Conservation (phyloP, 2,888 invertebrate genomes). For the Drosophila siamana region DNA sequence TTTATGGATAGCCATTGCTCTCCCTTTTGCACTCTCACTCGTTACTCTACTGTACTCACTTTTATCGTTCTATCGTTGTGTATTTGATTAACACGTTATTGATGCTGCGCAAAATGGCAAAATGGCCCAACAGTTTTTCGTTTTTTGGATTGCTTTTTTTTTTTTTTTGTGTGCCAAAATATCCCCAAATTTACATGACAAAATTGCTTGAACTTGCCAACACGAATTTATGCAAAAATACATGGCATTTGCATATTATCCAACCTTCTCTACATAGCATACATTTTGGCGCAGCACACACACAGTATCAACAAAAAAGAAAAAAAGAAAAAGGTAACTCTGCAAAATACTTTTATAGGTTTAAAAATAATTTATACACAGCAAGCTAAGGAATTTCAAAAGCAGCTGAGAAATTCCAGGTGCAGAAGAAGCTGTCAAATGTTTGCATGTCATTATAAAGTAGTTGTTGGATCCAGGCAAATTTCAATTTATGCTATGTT, state of each 20-base stretch:
- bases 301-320: slow-evolving; percentile 7
- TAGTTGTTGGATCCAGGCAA: too few relatives aligned
- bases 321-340: slow-evolving; percentile 4
- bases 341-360: background rate
- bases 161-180: slow-evolving; percentile 11
- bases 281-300: slow-evolving; percentile 30
- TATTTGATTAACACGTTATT: slow-evolving; percentile 63
- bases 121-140: slow-evolving; percentile 28
- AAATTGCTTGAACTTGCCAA: slow-evolving; percentile 54
- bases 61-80: slow-evolving; percentile 8
- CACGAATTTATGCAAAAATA: slow-evolving; percentile 48
- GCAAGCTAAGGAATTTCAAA: background rate
- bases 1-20: slow-evolving; percentile 24
- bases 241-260: slow-evolving; percentile 47
- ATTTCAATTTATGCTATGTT: too few relatives aligned
- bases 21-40: background rate
- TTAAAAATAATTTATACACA: slow-evolving; percentile 4
- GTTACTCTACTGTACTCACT: slow-evolving; percentile 1
- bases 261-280: slow-evolving; percentile 29
- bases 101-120: slow-evolving; percentile 32
- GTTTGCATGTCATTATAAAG: background rate
- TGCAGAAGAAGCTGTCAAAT: background rate
- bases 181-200: slow-evolving; percentile 63
- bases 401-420: background rate
- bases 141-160: background rate